These are phyloP conservation scores for Pomatorhinus ruficollis DNA, from an alignment of 2,113 vertebrate species.

Conservation along the genomic window DNA sequence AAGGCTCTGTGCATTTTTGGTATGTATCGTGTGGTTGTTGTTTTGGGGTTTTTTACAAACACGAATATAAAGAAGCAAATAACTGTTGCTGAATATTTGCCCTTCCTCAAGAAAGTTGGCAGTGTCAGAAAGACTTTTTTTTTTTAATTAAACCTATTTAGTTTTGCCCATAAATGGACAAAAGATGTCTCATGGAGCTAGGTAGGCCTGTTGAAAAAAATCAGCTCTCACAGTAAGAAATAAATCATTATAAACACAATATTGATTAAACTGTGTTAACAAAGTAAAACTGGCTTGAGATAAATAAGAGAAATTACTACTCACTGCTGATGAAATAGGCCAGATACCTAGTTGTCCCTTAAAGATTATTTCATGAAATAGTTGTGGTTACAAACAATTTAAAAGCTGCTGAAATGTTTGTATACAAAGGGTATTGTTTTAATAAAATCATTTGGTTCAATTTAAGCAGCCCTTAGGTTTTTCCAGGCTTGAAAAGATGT, in stretches of 20 bases:
- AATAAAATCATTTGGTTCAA: not conserved
- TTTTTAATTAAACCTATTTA: not conserved
- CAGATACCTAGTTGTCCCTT: not conserved
- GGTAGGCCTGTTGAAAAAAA: not conserved
- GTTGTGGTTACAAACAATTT: conserved; percentile 2
- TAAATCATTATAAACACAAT: not conserved
- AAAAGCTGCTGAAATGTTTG: conserved; percentile 10
- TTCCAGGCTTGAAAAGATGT: not conserved
- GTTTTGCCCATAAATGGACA: not conserved
- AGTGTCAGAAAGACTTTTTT: not conserved
- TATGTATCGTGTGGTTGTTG: not conserved
- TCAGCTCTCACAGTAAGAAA: not conserved
- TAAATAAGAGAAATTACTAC: not conserved
- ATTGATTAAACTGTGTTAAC: not conserved
- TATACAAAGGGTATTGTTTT: not conserved
- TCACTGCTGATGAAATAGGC: not conserved
- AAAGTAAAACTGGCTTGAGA: not conserved
- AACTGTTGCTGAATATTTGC: not conserved
- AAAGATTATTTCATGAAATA: not conserved
- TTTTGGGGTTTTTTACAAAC: accelerated
- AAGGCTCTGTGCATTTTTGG: not conserved
- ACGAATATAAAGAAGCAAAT: not conserved
- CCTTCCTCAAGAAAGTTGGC: not conserved
- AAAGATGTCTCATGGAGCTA: not conserved
- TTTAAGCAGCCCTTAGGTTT: not conserved